Conservation (phyloP, 2,113 vertebrate genomes). For the Brachionichthys hirsutus region DNA sequence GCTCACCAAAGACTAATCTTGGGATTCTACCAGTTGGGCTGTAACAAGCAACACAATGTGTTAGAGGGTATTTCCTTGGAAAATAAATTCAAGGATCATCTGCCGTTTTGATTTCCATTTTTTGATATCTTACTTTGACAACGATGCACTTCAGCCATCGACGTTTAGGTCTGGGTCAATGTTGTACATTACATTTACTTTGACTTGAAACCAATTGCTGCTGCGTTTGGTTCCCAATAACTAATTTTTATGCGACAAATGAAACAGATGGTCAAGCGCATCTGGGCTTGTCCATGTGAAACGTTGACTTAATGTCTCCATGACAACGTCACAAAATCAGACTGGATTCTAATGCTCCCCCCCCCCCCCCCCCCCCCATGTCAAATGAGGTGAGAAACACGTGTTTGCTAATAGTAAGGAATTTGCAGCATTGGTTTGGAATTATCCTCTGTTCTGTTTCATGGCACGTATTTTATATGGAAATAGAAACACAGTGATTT, state of each 20-base stretch:
- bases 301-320: constrained; percentile 22
- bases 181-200: neutral
- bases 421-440: too few relatives aligned
- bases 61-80: neutral
- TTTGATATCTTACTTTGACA: neutral
- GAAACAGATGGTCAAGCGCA: constrained; percentile 26
- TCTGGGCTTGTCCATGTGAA: constrained; percentile 16
- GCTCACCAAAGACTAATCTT: constrained; percentile 20
- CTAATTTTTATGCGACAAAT: constrained; percentile 15
- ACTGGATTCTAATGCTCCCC: neutral
- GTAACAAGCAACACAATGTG: neutral
- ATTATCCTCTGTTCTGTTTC: too few relatives aligned
- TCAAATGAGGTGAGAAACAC: too few relatives aligned
- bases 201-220: neutral
- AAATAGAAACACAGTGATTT: too few relatives aligned
- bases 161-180: too few relatives aligned
- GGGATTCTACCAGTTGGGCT: neutral
- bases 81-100: neutral
- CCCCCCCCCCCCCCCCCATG: too few relatives aligned
- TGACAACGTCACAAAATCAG: constrained; percentile 32
- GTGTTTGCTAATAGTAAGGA: too few relatives aligned
- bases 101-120: constrained; percentile 7
- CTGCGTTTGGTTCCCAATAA: neutral
- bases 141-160: neutral
- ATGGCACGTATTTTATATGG: too few relatives aligned